These are phyloP conservation scores for Alaudala cheleensis DNA, from an alignment of 2,113 vertebrate species.

Conservation along the genomic window DNA sequence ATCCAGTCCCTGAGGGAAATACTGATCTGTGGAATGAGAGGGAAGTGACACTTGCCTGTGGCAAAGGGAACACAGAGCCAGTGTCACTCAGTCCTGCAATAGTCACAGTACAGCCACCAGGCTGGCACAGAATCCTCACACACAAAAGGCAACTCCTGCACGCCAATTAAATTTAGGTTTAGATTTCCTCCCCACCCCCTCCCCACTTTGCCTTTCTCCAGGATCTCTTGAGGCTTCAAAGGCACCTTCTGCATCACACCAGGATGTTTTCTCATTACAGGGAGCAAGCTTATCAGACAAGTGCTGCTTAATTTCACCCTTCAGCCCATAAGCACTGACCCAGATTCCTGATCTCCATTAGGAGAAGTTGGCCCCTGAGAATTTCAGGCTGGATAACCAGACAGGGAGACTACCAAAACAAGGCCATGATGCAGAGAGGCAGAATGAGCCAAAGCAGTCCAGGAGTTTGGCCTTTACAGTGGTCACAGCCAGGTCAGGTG, in stretches of 20 bases:
- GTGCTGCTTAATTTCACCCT: neutral
- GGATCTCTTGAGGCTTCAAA: slow-evolving; percentile 33
- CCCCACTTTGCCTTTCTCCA: neutral
- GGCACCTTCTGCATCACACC: slow-evolving; percentile 16
- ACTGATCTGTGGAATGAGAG: neutral
- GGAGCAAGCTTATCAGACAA: neutral
- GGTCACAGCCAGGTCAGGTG: neutral
- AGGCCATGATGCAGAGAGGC: neutral
- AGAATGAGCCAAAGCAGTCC: neutral
- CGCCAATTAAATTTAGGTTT: neutral
- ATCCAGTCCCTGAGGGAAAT: neutral
- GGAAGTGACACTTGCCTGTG: neutral
- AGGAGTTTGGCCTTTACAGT: neutral
- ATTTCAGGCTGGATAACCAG: neutral
- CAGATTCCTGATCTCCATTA: neutral
- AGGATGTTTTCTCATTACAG: slow-evolving; percentile 5
- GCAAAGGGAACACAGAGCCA: neutral
- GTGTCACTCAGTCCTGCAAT: neutral
- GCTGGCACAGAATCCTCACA: neutral
- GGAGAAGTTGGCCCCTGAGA: neutral
- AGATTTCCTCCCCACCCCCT: rapidly evolving
- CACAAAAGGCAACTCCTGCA: neutral
- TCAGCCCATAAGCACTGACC: neutral
- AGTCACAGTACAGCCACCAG: neutral
- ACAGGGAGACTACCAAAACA: neutral